Percentiles rank a stretch among this genome's conserved stretches.
Conservation (phyloP, 2,113 vertebrate genomes). For the Chaenogobius annularis region DNA sequence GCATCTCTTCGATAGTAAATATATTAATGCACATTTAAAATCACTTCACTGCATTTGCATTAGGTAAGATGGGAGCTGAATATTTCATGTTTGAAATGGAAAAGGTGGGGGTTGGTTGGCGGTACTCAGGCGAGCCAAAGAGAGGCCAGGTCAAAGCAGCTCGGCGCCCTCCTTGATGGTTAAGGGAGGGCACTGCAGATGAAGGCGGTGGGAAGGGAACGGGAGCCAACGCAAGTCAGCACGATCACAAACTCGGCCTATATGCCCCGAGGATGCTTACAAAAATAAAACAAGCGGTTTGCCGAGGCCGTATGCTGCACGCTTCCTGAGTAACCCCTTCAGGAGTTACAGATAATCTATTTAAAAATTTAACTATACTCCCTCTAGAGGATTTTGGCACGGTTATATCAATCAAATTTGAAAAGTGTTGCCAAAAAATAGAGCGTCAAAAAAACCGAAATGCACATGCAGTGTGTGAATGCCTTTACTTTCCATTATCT, state of each 20-base stretch:
- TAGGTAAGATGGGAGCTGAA: constrained; percentile 52
- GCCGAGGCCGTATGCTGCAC: not conserved
- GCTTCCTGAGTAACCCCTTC: constrained; percentile 5
- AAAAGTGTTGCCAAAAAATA: not conserved
- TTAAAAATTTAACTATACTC: not conserved
- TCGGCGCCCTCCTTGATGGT: constrained; percentile 10
- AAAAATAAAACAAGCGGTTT: constrained; percentile 29
- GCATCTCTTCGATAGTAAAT: constrained; percentile 55
- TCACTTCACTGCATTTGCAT: constrained; percentile 24
- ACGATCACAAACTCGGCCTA: constrained; percentile 20
- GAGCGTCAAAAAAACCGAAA: constrained; percentile 11
- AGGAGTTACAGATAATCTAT: constrained; percentile 12
- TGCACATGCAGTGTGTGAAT: constrained; percentile 2
- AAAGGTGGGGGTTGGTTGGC: constrained; percentile 28
- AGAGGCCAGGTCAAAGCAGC: constrained; percentile 36
- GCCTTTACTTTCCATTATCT: constrained; percentile 33
- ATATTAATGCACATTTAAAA: constrained; percentile 67
- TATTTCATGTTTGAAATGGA: constrained; percentile 57
- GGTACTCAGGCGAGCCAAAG: constrained; percentile 16
- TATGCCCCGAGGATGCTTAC: constrained; percentile 10
- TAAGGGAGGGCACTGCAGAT: constrained; percentile 1
- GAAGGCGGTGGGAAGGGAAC: constrained; percentile 10
- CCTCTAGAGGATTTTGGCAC: not conserved
- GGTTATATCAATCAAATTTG: not conserved
- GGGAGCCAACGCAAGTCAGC: constrained; percentile 8